Evolutionary conservation across 2,888 invertebrate genomes (phyloP), one percentile per base, ranked within the genome.

Genomic region (Tetanocera ferruginea): DNA sequence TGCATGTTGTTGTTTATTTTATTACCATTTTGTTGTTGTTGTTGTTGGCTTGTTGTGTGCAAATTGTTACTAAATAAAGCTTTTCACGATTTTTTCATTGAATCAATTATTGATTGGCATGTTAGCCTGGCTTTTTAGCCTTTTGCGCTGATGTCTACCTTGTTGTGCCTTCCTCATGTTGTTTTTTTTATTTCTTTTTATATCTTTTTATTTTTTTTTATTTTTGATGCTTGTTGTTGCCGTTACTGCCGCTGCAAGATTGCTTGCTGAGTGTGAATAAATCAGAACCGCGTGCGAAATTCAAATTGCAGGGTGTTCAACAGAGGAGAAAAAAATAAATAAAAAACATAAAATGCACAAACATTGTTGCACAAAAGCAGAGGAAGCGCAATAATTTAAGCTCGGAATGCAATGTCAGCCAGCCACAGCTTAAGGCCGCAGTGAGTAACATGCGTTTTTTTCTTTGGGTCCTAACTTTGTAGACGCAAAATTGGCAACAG

Each of bases 61-160:
- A 80, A 80, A 80, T 80, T 78, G 76, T 75, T 78, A 75, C 80
- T 78, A 80, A 80, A 80, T 75, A 80, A 77, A 78, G 73, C 60
- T 74, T 67, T 80, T 74, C 78, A 78, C 78, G 76, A 78, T 62
- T 76, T 66, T 76, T 75, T 76, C 74, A 80, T 76, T 80, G 80
- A 76, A 80, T 78, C 78, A 80, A 78, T 80, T 80, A 74, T 66
- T 74, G 74, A 74, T 66, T 74, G 74, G 74, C 74, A 74, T 74
- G 74, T 52, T 57, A 60, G 49, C 11, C 49, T 74, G 74, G 64
- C 64, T 28, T 66, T 64, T 74, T 19, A 34, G 23, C n/a, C n/a
- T 17, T 31, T 52, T 74, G 25, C 3, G 57, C 4, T 74, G 49
- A 49, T 51, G 74, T 62, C 37, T 9, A n/a, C 37, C 57, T 43